phyloP scores from a whole-genome alignment of 2,113 vertebrate species.

The Sisor rabdophorus region DNA sequence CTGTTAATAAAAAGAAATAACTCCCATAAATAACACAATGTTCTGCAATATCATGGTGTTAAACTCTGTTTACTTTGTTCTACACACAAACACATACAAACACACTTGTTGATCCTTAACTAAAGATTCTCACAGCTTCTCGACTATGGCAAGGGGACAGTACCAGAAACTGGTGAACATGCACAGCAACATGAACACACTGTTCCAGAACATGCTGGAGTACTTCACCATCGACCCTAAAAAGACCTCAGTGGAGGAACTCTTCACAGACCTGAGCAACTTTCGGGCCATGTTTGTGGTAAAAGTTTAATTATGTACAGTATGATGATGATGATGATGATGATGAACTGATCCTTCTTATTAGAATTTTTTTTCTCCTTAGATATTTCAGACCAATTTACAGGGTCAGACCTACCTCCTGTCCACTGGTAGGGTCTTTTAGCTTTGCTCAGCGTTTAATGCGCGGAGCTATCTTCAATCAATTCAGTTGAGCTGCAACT shows the following conservation, averaged over 20 bases:
- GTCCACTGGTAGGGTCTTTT: not conserved
- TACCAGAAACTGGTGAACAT: conserved; percentile 80
- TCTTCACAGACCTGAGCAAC: conserved; percentile 91
- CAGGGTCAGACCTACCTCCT: no score
- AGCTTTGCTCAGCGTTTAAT: not conserved
- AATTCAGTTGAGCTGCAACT: not conserved
- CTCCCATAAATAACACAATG: no score
- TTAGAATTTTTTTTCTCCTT: not conserved
- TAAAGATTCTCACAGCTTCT: conserved; percentile 77
- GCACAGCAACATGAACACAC: conserved; percentile 83
- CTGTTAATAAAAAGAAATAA: not conserved
- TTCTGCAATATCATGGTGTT: not conserved
- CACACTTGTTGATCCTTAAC: conserved; percentile 71
- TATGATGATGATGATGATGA: not conserved
- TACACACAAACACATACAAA: no score
- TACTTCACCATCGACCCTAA: conserved; percentile 88
- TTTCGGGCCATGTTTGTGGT: conserved; percentile 90
- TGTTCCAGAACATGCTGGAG: conserved; percentile 79
- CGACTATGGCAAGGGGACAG: conserved; percentile 77
- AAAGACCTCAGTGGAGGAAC: conserved; percentile 90
- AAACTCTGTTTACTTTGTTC: not conserved
- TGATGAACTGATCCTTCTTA: not conserved
- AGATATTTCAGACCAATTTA: no score
- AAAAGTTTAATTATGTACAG: conserved; percentile 28
- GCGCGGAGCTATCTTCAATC: not conserved